Evolutionary conservation across 30 jellyfish, hydroid and myxozoan genomes (phyloP).

Genomic region (Sanderia malayensis): DNA sequence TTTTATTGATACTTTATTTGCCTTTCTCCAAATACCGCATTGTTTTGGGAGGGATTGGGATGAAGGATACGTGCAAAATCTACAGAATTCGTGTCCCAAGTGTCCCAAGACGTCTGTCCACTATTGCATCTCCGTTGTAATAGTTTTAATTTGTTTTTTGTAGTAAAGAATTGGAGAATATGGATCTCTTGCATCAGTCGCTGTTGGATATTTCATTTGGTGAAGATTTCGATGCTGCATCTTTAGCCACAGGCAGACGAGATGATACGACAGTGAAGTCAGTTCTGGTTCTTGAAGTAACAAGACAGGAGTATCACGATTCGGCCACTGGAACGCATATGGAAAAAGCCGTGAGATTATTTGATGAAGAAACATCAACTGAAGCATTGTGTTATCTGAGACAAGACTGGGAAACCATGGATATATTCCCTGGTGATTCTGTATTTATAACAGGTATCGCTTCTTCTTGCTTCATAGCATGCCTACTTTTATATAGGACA

Average conservation of each 20-base stretch:
- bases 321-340: not conserved
- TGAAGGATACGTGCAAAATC: too few relatives aligned
- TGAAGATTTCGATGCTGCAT: not conserved
- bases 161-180: not conserved
- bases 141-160: not conserved
- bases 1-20: too few relatives aligned
- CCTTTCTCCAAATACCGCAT: not conserved
- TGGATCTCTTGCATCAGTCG: not conserved
- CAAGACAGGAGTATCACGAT: conserved; percentile 7
- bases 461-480: not conserved
- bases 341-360: conserved; percentile 34
- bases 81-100: too few relatives aligned
- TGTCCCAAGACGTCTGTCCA: too few relatives aligned
- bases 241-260: not conserved
- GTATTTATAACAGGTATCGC: conserved; percentile 74
- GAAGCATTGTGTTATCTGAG: conserved; percentile 61
- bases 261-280: conserved; percentile 32
- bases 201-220: not conserved
- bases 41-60: too few relatives aligned
- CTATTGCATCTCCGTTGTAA: not conserved
- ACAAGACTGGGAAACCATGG: conserved; percentile 84
- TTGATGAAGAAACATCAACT: conserved; percentile 59
- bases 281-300: conserved; percentile 42
- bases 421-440: conserved; percentile 60
- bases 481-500: not conserved